A percentile compares a stretch with the other conserved stretches of the same genome.
phyloP scores from a whole-genome alignment of 2,797 vertebrate genomes.

The Allobates femoralis region DNA sequence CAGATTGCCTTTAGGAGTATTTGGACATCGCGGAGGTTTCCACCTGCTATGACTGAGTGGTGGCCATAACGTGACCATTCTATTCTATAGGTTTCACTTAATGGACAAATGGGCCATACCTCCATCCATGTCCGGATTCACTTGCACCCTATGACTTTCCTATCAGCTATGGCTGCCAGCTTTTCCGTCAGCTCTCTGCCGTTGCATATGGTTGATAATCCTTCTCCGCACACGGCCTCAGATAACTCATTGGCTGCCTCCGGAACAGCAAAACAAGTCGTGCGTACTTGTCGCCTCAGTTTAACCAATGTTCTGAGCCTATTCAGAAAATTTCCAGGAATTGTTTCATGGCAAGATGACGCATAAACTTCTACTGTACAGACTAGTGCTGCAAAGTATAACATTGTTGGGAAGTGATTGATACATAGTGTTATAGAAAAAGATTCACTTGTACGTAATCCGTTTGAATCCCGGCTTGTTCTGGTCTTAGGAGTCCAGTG shows the following conservation, averaged over 20 bases:
- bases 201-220: background rate
- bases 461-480: no score
- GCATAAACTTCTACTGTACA: background rate
- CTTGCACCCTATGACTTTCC: background rate
- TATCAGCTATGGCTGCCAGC: no score
- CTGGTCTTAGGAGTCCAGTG: no score
- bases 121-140: background rate
- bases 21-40: no score
- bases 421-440: no score
- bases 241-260: background rate
- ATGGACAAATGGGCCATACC: background rate
- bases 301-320: background rate
- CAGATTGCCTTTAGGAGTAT: no score
- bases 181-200: background rate
- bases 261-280: background rate
- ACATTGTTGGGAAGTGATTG: background rate
- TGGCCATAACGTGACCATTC: no score
- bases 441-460: no score
- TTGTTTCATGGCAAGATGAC: background rate
- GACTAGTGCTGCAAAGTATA: background rate
- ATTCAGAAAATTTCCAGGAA: background rate
- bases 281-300: background rate
- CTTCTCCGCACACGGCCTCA: background rate
- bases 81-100: background rate
- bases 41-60: no score